phyloP scores from a whole-genome alignment of 2,888 invertebrate genomes.

The Latrodectus hesperus region DNA sequence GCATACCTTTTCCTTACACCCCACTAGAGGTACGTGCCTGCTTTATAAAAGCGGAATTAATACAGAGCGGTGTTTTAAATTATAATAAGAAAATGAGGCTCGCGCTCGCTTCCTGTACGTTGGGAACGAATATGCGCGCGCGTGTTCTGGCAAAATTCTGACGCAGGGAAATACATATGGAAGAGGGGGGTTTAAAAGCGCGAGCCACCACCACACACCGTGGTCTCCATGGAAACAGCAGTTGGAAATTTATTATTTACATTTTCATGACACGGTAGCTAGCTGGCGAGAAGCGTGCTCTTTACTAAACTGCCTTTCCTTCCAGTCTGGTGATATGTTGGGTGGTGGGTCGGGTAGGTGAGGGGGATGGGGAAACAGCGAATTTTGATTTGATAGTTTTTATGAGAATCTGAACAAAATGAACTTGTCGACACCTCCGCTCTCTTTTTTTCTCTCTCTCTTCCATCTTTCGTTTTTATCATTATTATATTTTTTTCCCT shows the following conservation, averaged over 20 bases:
- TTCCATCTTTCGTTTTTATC: too few relatives aligned
- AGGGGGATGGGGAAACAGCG: background rate
- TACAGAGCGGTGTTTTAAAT: constrained; percentile 45
- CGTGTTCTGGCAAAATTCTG: background rate
- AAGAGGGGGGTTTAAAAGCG: constrained; percentile 5
- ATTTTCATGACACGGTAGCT: constrained; percentile 40
- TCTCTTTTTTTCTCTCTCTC: background rate
- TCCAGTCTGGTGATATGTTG: background rate
- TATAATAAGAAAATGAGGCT: constrained; percentile 38
- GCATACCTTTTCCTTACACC: constrained; percentile 1
- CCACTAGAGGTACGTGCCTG: background rate
- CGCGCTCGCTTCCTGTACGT: background rate
- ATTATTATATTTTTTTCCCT: background rate
- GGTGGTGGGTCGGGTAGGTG: background rate
- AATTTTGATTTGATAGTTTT: constrained; percentile 28
- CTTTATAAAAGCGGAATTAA: constrained; percentile 5
- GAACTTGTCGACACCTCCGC: constrained; percentile 12
- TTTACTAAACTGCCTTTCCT: constrained; percentile 4
- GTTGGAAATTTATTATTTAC: constrained; percentile 55
- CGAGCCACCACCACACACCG: constrained; percentile 1
- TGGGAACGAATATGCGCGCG: background rate
- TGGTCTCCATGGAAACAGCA: constrained; percentile 32
- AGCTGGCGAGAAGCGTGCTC: constrained; percentile 6
- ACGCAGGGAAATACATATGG: constrained; percentile 5
- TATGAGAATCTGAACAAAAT: constrained; percentile 22